These are phyloP conservation scores for Trachelus stipa DNA, from an alignment of 2,888 invertebrate species.

Conservation along the genomic window DNA sequence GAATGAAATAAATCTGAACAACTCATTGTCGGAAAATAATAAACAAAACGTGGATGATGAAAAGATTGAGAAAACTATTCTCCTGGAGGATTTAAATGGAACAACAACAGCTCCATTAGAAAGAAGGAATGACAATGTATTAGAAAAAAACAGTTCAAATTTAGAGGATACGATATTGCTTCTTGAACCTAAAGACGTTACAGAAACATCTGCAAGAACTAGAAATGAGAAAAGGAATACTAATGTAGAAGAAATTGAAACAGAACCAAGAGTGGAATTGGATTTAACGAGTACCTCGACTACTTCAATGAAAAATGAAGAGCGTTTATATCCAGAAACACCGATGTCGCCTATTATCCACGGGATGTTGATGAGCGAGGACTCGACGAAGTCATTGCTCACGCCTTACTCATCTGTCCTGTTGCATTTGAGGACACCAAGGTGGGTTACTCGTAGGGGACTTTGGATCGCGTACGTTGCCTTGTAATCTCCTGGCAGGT, in stretches of 20 bases:
- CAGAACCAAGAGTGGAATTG: background rate
- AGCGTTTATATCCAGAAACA: background rate
- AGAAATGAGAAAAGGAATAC: background rate
- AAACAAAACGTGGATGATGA: slow-evolving; percentile 1
- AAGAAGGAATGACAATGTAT: background rate
- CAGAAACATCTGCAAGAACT: slow-evolving; percentile 3
- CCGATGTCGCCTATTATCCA: background rate
- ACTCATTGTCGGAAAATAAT: background rate
- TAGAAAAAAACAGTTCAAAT: background rate
- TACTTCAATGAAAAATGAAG: background rate
- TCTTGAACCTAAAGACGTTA: slow-evolving; percentile 17
- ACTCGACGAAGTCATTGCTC: slow-evolving; percentile 19
- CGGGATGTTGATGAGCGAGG: background rate
- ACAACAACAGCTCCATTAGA: background rate
- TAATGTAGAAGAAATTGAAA: background rate
- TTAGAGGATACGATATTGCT: slow-evolving; percentile 9
- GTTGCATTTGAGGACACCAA: slow-evolving; percentile 50
- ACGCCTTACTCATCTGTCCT: slow-evolving; percentile 58
- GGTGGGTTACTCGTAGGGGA: slow-evolving; percentile 45
- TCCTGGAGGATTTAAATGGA: background rate
- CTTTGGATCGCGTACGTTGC: background rate
- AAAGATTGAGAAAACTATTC: background rate
- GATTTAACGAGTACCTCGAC: background rate
- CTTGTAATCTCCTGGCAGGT: background rate
- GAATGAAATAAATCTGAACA: background rate